Conservation (phyloP, 2,113 vertebrate species). For the Drymodes brunneopygia region DNA sequence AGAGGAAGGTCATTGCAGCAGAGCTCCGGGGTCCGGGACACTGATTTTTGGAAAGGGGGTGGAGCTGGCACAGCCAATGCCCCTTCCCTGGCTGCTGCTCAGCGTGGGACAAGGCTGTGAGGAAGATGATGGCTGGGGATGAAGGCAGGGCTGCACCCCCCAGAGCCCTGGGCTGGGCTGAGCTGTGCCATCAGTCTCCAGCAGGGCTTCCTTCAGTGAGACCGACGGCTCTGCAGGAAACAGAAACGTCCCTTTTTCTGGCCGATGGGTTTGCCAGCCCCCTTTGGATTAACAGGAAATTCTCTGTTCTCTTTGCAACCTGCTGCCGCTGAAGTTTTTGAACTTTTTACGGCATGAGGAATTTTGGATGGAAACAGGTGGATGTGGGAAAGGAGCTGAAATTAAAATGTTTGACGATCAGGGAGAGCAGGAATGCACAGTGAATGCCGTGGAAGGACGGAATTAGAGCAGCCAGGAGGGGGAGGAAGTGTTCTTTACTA, state of each 20-base stretch:
- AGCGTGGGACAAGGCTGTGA: fast-evolving
- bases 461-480: conserved; percentile 52
- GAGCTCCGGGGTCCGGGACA: fast-evolving
- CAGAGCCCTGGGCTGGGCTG: fast-evolving
- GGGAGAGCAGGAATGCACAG: background rate
- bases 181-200: fast-evolving
- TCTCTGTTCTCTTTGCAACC: background rate
- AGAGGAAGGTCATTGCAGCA: fast-evolving
- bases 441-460: background rate
- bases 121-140: background rate
- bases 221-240: fast-evolving
- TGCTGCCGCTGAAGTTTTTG: background rate
- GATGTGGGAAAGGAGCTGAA: fast-evolving
- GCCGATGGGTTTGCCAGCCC: background rate
- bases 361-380: background rate
- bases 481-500: conserved; percentile 39
- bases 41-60: fast-evolving
- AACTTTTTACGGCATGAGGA: background rate
- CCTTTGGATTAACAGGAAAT: fast-evolving
- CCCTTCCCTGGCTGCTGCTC: background rate
- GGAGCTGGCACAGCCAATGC: fast-evolving
- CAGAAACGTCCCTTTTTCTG: background rate
- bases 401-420: fast-evolving
- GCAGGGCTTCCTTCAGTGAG: fast-evolving
- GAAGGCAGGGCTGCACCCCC: background rate